Evolutionary conservation across 2,113 vertebrate species (phyloP).

Genomic region (Callorhinus ursinus): DNA sequence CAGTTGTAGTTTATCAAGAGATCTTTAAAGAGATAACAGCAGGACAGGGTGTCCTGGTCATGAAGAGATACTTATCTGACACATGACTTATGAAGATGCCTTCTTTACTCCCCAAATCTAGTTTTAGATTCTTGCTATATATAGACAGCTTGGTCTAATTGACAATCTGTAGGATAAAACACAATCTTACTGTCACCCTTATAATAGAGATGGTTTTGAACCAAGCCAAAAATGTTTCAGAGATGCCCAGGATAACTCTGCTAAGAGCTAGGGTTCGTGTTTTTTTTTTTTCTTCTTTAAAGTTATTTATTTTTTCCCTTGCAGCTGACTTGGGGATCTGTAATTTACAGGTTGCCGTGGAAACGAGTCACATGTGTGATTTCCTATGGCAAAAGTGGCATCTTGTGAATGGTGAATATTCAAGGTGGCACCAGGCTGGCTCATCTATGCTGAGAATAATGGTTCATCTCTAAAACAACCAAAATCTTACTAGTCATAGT

Average conservation of each 20-base stretch:
- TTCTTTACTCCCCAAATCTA: neutral
- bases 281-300: neutral
- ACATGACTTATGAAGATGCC: neutral
- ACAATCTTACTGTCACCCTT: neutral
- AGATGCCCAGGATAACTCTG: neutral
- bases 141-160: constrained; percentile 29
- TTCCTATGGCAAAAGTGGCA: constrained; percentile 48
- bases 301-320: neutral
- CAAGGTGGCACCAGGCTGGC: neutral
- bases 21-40: neutral
- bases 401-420: constrained; percentile 46
- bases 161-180: neutral
- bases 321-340: constrained; percentile 50
- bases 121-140: constrained; percentile 42
- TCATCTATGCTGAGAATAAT: constrained; percentile 13
- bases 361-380: constrained; percentile 34
- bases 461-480: neutral
- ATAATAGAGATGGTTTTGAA: constrained; percentile 48
- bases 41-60: neutral
- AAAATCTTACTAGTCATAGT: neutral
- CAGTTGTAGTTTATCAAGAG: neutral
- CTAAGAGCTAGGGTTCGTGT: neutral
- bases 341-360: constrained; percentile 59
- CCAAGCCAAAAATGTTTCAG: constrained; percentile 33
- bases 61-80: neutral